phyloP scores from a whole-genome alignment of 2,113 vertebrate species.

The Cephalopterus ornatus region DNA sequence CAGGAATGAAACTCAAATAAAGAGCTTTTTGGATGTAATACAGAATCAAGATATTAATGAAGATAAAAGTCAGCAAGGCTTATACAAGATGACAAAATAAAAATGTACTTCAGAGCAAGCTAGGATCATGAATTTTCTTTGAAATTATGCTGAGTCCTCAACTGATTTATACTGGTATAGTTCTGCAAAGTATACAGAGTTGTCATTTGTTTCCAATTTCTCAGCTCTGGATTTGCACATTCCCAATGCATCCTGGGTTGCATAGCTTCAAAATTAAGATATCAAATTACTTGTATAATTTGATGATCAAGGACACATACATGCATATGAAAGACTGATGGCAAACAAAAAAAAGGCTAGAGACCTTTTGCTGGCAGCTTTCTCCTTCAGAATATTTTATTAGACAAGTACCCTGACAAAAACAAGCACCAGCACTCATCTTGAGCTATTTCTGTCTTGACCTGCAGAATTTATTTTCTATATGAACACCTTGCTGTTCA shows the following conservation, averaged over 20 bases:
- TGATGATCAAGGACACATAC: background rate
- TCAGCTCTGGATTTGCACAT: background rate
- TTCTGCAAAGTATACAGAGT: background rate
- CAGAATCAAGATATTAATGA: background rate
- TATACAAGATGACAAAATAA: background rate
- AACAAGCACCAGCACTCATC: background rate
- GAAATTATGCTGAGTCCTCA: background rate
- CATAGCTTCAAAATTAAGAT: background rate
- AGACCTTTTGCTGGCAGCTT: background rate
- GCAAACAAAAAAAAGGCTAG: background rate
- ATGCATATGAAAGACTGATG: background rate
- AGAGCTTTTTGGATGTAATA: background rate
- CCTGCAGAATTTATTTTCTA: background rate
- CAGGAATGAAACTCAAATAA: background rate
- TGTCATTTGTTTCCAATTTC: background rate
- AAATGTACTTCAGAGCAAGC: background rate
- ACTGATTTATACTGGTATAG: background rate
- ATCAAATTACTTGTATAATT: background rate
- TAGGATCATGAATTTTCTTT: background rate
- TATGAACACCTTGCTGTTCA: background rate
- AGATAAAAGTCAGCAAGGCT: constrained; percentile 6
- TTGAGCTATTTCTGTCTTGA: background rate
- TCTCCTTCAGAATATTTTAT: background rate
- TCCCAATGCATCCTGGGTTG: background rate
- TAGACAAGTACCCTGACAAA: background rate